Percentiles rank a stretch among this genome's conserved stretches.
Conservation (phyloP, 2,888 invertebrate species). For the Sturmia bella region DNA sequence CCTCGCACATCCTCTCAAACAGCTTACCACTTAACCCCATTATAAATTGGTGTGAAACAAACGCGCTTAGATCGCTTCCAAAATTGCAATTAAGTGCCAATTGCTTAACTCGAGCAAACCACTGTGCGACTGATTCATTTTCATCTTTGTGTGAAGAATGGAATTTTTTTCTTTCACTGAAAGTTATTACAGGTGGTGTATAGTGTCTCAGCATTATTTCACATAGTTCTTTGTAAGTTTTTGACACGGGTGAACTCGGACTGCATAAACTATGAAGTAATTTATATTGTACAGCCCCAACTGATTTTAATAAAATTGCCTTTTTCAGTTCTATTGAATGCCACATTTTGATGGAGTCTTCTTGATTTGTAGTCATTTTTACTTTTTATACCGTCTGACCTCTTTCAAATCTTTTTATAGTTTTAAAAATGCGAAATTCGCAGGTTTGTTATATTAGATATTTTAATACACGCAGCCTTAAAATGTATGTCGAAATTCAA, state of each 20-base stretch:
- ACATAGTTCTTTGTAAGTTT: constrained; percentile 34
- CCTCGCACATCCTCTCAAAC: constrained; percentile 66
- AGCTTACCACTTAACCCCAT: constrained; percentile 47
- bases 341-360: no score
- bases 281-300: constrained; percentile 12
- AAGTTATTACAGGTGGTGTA: constrained; percentile 17
- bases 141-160: constrained; percentile 15
- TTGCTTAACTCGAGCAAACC: constrained; percentile 59
- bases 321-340: no score
- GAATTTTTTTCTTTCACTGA: constrained; percentile 28
- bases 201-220: not conserved
- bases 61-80: constrained; percentile 44
- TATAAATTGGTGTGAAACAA: constrained; percentile 42
- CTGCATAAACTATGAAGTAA: constrained; percentile 3
- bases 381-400: no score
- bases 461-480: no score
- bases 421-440: no score
- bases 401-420: no score
- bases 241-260: not conserved
- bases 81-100: constrained; percentile 63
- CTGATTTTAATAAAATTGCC: constrained; percentile 9
- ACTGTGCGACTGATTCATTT: constrained; percentile 47
- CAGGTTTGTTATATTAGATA: no score
- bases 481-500: no score
- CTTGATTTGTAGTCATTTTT: no score